phyloP scores from a whole-genome alignment of 2,888 invertebrate species.

The Exocentrus adspersus region DNA sequence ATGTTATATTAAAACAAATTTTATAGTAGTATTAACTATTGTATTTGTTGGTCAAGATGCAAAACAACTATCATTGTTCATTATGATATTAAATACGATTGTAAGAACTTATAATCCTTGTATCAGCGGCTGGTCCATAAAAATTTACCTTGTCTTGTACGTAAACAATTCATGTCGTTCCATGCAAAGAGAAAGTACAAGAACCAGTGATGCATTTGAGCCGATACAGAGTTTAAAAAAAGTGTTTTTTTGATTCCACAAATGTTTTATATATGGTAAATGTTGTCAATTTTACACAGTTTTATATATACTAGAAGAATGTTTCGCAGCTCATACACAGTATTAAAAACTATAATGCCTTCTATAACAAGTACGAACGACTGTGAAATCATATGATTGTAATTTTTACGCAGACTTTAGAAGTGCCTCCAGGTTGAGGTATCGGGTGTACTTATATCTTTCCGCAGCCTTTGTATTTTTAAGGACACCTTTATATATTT shows the following conservation, averaged over 20 bases:
- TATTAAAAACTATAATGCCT: constrained; percentile 24
- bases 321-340: constrained; percentile 25
- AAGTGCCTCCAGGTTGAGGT: background rate
- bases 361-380: constrained; percentile 2
- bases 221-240: constrained; percentile 6
- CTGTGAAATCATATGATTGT: background rate
- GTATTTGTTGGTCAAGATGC: too few species aligned
- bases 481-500: constrained; percentile 21
- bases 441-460: background rate
- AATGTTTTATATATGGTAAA: constrained; percentile 4
- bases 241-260: constrained; percentile 2
- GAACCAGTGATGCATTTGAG: background rate
- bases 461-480: background rate
- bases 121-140: too few species aligned
- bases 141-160: too few species aligned
- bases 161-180: background rate
- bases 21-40: too few species aligned
- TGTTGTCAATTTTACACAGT: constrained; percentile 27
- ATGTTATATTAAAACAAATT: too few species aligned
- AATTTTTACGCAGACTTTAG: background rate
- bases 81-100: background rate
- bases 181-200: background rate
- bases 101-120: too few species aligned
- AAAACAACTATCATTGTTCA: background rate
- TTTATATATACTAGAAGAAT: constrained; percentile 21